Evolutionary conservation across 2,888 invertebrate species (phyloP).

Genomic region (Aphodius granarius): DNA sequence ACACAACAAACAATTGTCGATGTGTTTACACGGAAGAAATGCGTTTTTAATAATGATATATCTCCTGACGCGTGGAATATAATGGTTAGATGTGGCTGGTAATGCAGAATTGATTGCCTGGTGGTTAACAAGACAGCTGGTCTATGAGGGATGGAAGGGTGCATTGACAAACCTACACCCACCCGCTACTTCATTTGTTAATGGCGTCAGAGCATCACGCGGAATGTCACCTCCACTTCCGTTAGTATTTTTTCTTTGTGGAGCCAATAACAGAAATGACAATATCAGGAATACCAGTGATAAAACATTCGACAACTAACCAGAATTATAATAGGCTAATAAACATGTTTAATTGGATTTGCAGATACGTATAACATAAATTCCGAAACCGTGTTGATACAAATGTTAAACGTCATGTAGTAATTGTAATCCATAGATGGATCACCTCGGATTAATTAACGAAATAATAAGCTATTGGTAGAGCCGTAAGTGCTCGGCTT

Average conservation of each 20-base stretch:
- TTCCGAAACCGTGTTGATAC: background rate
- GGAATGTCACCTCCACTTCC: background rate
- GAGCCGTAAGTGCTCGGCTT: background rate
- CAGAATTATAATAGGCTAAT: background rate
- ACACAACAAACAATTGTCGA: slow-evolving; percentile 7
- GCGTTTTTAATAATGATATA: slow-evolving; percentile 34
- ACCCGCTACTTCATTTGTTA: background rate
- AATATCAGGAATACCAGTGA: too few relatives aligned
- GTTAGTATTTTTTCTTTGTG: background rate
- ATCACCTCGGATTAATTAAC: background rate
- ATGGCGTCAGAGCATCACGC: background rate
- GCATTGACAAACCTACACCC: background rate
- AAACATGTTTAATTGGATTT: background rate
- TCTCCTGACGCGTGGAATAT: slow-evolving; percentile 35
- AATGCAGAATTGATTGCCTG: slow-evolving; percentile 12
- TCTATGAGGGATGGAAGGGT: background rate
- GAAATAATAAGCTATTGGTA: background rate
- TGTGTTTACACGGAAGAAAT: slow-evolving; percentile 24
- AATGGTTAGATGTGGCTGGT: slow-evolving; percentile 2
- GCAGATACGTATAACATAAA: background rate
- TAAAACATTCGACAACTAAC: too few relatives aligned
- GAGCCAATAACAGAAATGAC: too few relatives aligned
- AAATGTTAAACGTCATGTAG: background rate
- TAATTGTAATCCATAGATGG: background rate
- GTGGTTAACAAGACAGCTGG: slow-evolving; percentile 13